Conservation (phyloP, 2,888 invertebrate genomes). For the Pterostichus niger region DNA sequence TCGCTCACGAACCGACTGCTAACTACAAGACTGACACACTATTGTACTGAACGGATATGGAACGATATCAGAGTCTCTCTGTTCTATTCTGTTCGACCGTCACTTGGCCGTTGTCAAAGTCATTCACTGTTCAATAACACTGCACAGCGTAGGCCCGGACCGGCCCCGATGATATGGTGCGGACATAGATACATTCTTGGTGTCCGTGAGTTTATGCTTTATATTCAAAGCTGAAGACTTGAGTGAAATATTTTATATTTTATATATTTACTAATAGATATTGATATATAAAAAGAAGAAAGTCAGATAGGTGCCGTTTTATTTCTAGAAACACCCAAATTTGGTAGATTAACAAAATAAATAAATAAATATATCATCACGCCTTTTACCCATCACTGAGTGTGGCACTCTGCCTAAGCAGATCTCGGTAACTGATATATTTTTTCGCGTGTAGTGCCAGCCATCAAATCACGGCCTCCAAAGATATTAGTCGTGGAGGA, state of each 20-base stretch:
- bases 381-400: too few species aligned
- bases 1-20: not conserved
- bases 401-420: too few species aligned
- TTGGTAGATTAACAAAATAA: too few species aligned
- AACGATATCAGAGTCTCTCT: slow-evolving; percentile 52
- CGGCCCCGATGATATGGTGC: slow-evolving; percentile 60
- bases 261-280: not conserved
- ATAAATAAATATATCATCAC: too few species aligned
- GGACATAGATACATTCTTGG: not conserved
- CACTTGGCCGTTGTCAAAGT: slow-evolving; percentile 3
- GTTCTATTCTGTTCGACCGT: slow-evolving; percentile 1
- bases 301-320: too few species aligned
- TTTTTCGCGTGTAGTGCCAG: too few species aligned
- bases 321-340: too few species aligned
- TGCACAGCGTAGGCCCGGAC: slow-evolving; percentile 36
- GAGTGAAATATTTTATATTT: not conserved
- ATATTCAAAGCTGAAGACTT: not conserved
- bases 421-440: too few species aligned
- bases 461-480: too few species aligned
- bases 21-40: slow-evolving; percentile 38
- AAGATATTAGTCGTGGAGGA: too few species aligned
- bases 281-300: not conserved
- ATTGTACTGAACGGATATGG: slow-evolving; percentile 66
- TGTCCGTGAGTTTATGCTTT: slow-evolving; percentile 12
- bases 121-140: slow-evolving; percentile 21